phyloP scores from a whole-genome alignment of 2,888 invertebrate genomes.

The Metacarcinus magister region DNA sequence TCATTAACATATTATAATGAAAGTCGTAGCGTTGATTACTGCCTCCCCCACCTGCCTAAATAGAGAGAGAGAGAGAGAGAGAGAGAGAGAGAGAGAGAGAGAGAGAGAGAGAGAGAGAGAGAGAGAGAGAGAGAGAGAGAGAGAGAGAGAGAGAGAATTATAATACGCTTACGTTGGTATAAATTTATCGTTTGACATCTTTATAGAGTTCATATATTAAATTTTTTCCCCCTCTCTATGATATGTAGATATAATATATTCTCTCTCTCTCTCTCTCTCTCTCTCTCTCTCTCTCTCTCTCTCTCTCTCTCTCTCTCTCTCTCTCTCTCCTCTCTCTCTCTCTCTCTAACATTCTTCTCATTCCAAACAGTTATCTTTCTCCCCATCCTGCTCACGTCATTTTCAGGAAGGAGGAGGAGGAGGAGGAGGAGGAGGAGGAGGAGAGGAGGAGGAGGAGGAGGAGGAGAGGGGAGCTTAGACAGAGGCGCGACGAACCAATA shows the following conservation, averaged over 20 bases:
- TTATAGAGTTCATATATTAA: conserved; percentile 26
- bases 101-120: conserved; percentile 44
- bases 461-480: conserved; percentile 12
- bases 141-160: conserved; percentile 54
- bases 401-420: not conserved
- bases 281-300: not conserved
- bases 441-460: conserved; percentile 9
- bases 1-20: conserved; percentile 68
- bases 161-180: not conserved
- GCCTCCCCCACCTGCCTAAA: not conserved
- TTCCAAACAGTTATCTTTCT: conserved; percentile 16
- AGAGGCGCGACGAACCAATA: conserved; percentile 70
- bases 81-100: conserved; percentile 26
- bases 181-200: not conserved
- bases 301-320: conserved; percentile 28
- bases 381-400: conserved; percentile 42
- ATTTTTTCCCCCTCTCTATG: not conserved
- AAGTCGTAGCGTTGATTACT: conserved; percentile 29
- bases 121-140: conserved; percentile 58
- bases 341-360: conserved; percentile 28
- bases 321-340: conserved; percentile 56
- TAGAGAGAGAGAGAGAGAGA: conserved; percentile 57
- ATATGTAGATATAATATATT: not conserved
- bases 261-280: no score
- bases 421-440: conserved; percentile 31